Evolutionary conservation across 2,888 invertebrate species (phyloP), one percentile per base, ranked within the genome.

Genomic region (Luffia ferchaultella): DNA sequence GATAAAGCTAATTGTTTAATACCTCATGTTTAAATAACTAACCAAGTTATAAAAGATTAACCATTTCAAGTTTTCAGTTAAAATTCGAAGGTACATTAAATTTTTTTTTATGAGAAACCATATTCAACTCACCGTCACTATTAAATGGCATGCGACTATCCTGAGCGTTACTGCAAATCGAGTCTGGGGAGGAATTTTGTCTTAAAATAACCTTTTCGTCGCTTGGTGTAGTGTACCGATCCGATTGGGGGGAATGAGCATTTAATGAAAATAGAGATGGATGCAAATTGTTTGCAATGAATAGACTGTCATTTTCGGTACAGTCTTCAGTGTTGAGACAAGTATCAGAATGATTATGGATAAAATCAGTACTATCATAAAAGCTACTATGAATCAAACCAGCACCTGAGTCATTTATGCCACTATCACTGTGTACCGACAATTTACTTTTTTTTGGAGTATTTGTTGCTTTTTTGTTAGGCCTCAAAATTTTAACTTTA

Each of bases 311-410:
- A 41, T 72, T 62, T 0, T 60, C 64, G 16, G 76, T 54, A 60
- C 80, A 79, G 45, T 82, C 80, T 44, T 72, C 65, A 0, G 73
- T 67, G 16, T 69, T 68, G 0, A 82, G 61, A 52, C 82, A 83
- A 0, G 82, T 76, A 50, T 82, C 80, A 0, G 82, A 76, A 57
- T 82, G 82, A 53, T 82, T 82, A 51, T 83, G 82, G 55, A 80
- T 78, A 1, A 80, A 66, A 42, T 80, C 76, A 1, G 76, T 60
- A 50, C 66, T 75, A 5, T 70, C 68, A 20, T 68, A 62, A 0
- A 54, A 54, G 12, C 59, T 57, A 16, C 63, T 59, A 45, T 63
- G 54, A 30, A 68, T 61, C 15, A 63, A 51, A 20, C 62, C 64
- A 1, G 68, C 68, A 18, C 59, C 69, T 0, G 70, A 66, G 30